Percentiles rank a stretch among this genome's conserved stretches.
These are phyloP conservation scores for Coelopa frigida DNA, from an alignment of 1,140 invertebrate genomes.

Conservation along the genomic window DNA sequence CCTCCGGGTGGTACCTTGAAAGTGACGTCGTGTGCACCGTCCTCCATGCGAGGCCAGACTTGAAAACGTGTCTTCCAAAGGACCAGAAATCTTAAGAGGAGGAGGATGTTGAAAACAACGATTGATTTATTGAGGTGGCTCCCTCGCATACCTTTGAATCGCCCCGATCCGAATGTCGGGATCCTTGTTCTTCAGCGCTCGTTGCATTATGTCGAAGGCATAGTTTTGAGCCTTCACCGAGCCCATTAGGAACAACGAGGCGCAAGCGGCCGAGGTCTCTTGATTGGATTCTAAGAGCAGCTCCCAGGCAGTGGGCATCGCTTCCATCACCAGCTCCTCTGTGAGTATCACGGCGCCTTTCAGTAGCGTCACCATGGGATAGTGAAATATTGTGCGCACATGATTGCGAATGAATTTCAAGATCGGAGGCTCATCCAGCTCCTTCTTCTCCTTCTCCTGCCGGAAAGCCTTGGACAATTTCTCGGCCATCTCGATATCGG, in stretches of 20 bases:
- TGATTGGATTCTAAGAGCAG: conserved; percentile 74
- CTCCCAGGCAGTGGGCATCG: conserved; percentile 89
- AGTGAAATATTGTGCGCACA: conserved; percentile 80
- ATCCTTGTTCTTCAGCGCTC: conserved; percentile 75
- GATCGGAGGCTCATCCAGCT: conserved; percentile 59
- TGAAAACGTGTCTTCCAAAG: conserved; percentile 97
- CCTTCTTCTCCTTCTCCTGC: conserved; percentile 47
- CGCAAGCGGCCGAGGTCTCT: conserved; percentile 70
- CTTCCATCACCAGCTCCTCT: conserved; percentile 81
- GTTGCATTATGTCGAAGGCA: conserved; percentile 80
- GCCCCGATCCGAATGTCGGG: conserved; percentile 60
- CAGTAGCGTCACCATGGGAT: conserved; percentile 77
- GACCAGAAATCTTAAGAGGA: conserved; percentile 67
- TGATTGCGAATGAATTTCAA: conserved; percentile 78
- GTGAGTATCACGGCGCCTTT: conserved; percentile 87
- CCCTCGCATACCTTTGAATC: conserved; percentile 45
- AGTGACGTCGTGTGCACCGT: conserved; percentile 77
- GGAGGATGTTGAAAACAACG: background rate
- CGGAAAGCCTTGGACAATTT: conserved; percentile 30
- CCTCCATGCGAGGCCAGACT: conserved; percentile 98
- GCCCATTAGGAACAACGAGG: conserved; percentile 85
- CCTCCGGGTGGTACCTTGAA: conserved; percentile 97
- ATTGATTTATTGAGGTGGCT: no score
- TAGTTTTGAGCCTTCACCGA: conserved; percentile 84
- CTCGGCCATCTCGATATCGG: conserved; percentile 39